phyloP scores from a whole-genome alignment of 2,888 invertebrate genomes.

The Fragum sueziense region DNA sequence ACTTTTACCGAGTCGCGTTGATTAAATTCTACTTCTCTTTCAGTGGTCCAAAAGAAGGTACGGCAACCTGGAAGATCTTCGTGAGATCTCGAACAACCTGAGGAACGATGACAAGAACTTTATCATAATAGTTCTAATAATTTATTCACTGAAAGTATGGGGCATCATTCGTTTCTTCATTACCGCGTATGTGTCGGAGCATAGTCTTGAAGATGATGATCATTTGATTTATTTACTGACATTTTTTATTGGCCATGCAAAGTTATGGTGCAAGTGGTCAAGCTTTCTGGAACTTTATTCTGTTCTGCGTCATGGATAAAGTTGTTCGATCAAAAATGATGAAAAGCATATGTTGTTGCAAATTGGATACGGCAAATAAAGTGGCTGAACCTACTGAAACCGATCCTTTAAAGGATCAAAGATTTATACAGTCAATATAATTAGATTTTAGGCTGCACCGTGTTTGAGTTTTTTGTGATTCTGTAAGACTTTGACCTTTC shows the following conservation, averaged over 20 bases:
- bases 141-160: conserved; percentile 50
- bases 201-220: background rate
- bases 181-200: conserved; percentile 24
- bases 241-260: conserved; percentile 41
- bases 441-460: too few species aligned
- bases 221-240: conserved; percentile 16
- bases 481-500: too few species aligned
- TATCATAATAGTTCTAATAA: conserved; percentile 37
- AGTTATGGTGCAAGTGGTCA: conserved; percentile 60
- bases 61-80: background rate
- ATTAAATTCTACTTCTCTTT: too few species aligned
- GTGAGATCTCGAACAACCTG: background rate
- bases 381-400: background rate
- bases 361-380: background rate
- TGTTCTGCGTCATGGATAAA: conserved; percentile 50
- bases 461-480: too few species aligned
- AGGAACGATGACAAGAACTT: conserved; percentile 52
- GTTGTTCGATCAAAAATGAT: conserved; percentile 36
- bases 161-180: conserved; percentile 53
- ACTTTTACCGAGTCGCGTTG: too few species aligned
- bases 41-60: background rate
- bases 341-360: background rate
- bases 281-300: conserved; percentile 58
- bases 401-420: background rate
- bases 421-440: too few species aligned